Evolutionary conservation across 2,797 vertebrate species (phyloP).

Genomic region (Danio aesculapii): DNA sequence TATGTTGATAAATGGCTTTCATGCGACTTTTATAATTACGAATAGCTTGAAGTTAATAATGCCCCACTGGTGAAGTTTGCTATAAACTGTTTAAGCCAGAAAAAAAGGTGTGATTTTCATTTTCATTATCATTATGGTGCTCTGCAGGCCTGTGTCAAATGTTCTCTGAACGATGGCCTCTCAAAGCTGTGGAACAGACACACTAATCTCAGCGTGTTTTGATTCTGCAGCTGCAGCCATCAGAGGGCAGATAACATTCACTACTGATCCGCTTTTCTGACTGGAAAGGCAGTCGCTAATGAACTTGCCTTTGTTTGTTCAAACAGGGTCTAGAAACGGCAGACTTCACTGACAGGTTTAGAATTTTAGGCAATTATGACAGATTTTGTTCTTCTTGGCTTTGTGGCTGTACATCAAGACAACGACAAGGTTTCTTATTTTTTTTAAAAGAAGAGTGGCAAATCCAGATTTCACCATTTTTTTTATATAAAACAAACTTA

Average conservation of each 20-base stretch:
- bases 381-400: too few relatives aligned
- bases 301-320: slow-evolving; percentile 50
- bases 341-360: not conserved
- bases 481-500: too few relatives aligned
- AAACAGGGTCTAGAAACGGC: slow-evolving; percentile 1
- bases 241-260: slow-evolving; percentile 55
- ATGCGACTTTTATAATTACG: not conserved
- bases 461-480: too few relatives aligned
- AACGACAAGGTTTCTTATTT: too few relatives aligned
- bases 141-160: slow-evolving; percentile 33
- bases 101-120: slow-evolving; percentile 51
- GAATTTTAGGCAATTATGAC: not conserved
- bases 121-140: slow-evolving; percentile 34
- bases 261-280: slow-evolving; percentile 50
- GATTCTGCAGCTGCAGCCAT: slow-evolving; percentile 51
- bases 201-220: slow-evolving; percentile 56
- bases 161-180: slow-evolving; percentile 38
- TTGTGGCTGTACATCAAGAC: too few relatives aligned
- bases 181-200: slow-evolving; percentile 26
- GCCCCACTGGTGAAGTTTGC: slow-evolving; percentile 15
- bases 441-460: too few relatives aligned
- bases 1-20: not conserved
- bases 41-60: slow-evolving; percentile 28
- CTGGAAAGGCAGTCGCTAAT: slow-evolving; percentile 54
- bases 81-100: slow-evolving; percentile 43